Base-by-base conservation (phyloP, 2,113 vertebrate species). In the Brevimyrus niger region DNA sequence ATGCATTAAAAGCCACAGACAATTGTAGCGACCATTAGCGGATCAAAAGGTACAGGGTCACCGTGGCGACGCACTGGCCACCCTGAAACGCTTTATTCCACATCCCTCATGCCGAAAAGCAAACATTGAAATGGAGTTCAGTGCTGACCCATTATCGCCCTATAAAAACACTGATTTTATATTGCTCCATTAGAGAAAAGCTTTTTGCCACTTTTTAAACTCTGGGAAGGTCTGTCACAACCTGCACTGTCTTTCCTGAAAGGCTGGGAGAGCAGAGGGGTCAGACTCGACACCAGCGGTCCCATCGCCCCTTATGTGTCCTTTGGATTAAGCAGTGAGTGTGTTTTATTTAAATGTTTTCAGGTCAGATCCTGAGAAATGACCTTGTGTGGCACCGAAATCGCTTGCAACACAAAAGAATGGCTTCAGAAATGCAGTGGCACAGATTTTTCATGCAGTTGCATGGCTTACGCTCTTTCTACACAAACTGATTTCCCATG, bases 91-190 rank as follows among this genome's bases (percentile, higher is more conserved):
- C n/a, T 65, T 65, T 65, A 65, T 65, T 27, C 61, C 10, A 11
- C 84, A 90, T 92, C 91, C 90, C 90, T 90, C 89, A 88, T 65
- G 87, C 92, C 91, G 91, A 91, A 92, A 88, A 90, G 92, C 89
- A 53, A 88, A 90, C 91, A 93, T 89, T 83, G 88, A 90, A 91
- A 90, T 92, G 88, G 91, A 90, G 84, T 91, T 93, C 92, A 92
- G 94, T 94, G 91, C 90, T 93, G 92, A 94, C 94, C 92, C 90
- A 92, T 94, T 92, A 91, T 93, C 91, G 89, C 87, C 53, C 38
- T 38, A 94, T 93, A 92, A 95, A 95, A 92, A 94, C 94, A 91
- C 92, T 91, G 93, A 95, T 94, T 93, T 51, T 90, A 90, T 92
- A 90, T 91, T 93, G 90, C 92, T 17, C 82, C 44, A 84, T 47